Base-by-base conservation (phyloP, 2,888 invertebrate genomes). In the Stenurella melanura region DNA sequence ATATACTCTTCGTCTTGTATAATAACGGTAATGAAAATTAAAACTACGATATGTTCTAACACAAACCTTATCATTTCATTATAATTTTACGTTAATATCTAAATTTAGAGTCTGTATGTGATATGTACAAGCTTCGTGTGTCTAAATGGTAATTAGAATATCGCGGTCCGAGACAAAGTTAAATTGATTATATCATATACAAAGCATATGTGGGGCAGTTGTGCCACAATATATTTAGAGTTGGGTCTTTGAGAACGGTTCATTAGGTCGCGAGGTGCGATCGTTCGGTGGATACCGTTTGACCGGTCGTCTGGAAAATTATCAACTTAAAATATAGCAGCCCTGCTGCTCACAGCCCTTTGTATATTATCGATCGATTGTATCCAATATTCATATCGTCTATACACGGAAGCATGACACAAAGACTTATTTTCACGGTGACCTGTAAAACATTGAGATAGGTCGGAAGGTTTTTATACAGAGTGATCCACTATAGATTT, bases 241-340 rank as follows among this genome's bases (percentile, higher is more conserved):
- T 57, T 57, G 56, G 60, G 70, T 15, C 50, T 60, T 70, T 54
- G 56, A 57, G 30, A 21, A 42, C 42, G 60, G 21, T 70, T 56
- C 42, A 70, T 38, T 60, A 60, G 70, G 30, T 42, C 18, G n/a
- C 70, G 30, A 70, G 70, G 60, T 70, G 61, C 34, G 26, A 30
- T 30, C 61, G n/a, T 30, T 11, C 56, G 60, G 38, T 30, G 60
- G 19, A 54, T 57, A 19, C 58, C 67, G 58, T 73, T 73, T 73
- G 73, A 73, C 58, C 60, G 63, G 19, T 30, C 38, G 66, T 19
- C 66, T 73, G 73, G 73, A 73, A 73, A 73, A 73, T 73, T 67
- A 73, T 70, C 42, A 60, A 70, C 38, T 42, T 34, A 34, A 70
- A 34, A 73, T 56, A 66, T 34, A 70, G 42, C 19, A 56, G 58